Percentiles rank a stretch among this genome's conserved stretches.
phyloP scores from a whole-genome alignment of 1,140 invertebrate species.

The Teleogryllus occipitalis region DNA sequence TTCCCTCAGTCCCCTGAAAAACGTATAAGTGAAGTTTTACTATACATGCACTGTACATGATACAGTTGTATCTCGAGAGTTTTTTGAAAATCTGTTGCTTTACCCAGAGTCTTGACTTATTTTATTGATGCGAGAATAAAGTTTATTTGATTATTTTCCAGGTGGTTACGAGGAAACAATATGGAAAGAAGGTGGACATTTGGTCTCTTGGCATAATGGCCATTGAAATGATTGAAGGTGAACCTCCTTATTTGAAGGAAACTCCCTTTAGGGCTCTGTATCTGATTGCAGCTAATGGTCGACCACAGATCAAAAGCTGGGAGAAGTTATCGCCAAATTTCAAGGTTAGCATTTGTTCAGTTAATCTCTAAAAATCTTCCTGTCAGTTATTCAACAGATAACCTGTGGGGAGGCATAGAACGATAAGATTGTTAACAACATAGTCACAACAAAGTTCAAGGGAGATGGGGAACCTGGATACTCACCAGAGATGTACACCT shows the following conservation, averaged over 20 bases:
- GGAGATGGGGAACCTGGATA: no score
- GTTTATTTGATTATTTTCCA: slow-evolving; percentile 18
- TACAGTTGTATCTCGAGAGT: no score
- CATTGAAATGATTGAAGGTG: slow-evolving; percentile 97
- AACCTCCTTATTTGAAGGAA: slow-evolving; percentile 93
- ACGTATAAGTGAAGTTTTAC: no score
- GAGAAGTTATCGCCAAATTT: slow-evolving; percentile 65
- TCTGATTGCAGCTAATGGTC: slow-evolving; percentile 90
- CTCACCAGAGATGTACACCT: no score
- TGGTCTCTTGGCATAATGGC: slow-evolving; percentile 97
- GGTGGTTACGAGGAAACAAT: slow-evolving; percentile 77
- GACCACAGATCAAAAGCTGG: slow-evolving; percentile 82
- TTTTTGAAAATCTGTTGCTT: neutral
- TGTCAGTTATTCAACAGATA: no score
- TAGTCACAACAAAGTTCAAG: no score
- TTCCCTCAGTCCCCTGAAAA: no score
- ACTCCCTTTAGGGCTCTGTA: slow-evolving; percentile 89
- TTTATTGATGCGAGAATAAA: neutral
- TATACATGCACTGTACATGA: no score
- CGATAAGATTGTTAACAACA: no score
- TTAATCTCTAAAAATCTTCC: no score
- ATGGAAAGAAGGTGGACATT: slow-evolving; percentile 88
- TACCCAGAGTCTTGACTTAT: neutral
- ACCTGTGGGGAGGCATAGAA: no score
- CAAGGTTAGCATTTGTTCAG: slow-evolving; percentile 34